Evolutionary conservation across 2,113 vertebrate species (phyloP), one percentile per base, ranked within the genome.

Genomic region (Lophotis ruficrista): DNA sequence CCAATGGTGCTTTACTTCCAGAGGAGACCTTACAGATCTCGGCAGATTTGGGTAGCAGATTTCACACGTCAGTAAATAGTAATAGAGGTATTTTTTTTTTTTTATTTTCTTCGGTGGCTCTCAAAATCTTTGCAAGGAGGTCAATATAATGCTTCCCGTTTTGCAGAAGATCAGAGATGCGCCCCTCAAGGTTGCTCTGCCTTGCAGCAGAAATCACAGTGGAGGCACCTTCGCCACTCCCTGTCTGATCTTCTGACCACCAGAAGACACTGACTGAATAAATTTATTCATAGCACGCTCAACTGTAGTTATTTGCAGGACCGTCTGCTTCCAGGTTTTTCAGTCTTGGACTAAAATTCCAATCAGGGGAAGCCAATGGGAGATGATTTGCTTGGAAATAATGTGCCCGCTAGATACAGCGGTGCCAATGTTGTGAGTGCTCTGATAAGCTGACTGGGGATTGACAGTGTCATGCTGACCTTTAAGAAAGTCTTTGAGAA

Each of bases 331-430:
- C 37, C 33, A 72, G 9, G 4, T 41, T 76, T 78, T 71, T 61
- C 0, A 2, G 41, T 76, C 5, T 24, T 22, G 14, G 57, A 41
- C 30, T 0, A 0, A 57, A 85, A 28, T 56, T 77, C 23, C 8
- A 3, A 8, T 7, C 0, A 1, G 13, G 10, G 14, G 10, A 83
- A 65, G 21, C 87, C 51, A 50, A 0, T 11, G 14, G 56, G 61
- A 57, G 27, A 14, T 14, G 4, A 37, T 93, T 76, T 79, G 15
- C 15, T 22, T 84, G 27, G 38, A 76, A 75, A 37, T 68, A 53
- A 68, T 4, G 4, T 12, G 12, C 33, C 76, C 4, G 1, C n/a
- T 58, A 24, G n/a, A 33, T 53, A 33, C 16, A 43, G 37, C 2
- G 22, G 31, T 82, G 35, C 48, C 53, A 22, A 72, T 77, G 50